Conservation (phyloP, 2,797 vertebrate genomes). For the Sus cebifrons region DNA sequence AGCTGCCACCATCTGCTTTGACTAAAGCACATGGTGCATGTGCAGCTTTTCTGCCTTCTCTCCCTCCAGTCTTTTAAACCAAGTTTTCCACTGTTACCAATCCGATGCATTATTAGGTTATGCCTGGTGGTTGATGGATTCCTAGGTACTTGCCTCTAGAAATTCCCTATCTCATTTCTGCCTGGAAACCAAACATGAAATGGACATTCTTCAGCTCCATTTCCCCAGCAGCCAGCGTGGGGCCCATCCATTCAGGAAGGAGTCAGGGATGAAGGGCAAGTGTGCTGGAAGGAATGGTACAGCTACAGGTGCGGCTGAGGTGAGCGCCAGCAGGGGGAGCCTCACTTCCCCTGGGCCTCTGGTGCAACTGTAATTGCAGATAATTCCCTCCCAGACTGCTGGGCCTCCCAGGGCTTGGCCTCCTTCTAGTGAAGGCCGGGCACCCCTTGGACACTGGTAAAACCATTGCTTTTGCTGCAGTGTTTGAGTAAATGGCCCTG, state of each 20-base stretch:
- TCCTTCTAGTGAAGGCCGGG: not conserved
- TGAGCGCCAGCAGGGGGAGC: not conserved
- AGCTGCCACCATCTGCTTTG: not conserved
- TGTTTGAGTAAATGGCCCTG: not conserved
- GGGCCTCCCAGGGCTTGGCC: not conserved
- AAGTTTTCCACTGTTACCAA: not conserved
- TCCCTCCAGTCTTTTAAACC: slow-evolving; percentile 28
- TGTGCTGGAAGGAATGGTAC: not conserved
- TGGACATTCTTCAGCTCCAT: not conserved
- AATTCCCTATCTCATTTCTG: not conserved
- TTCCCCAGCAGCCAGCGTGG: not conserved
- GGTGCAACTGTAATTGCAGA: slow-evolving; percentile 4
- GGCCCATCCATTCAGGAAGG: slow-evolving; percentile 60
- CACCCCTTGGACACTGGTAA: not conserved
- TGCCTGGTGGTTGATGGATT: not conserved
- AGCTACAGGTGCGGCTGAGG: slow-evolving; percentile 22
- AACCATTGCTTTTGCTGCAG: not conserved
- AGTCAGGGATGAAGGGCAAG: not conserved
- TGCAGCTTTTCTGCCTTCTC: not conserved
- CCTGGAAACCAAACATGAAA: not conserved
- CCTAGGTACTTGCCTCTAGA: not conserved
- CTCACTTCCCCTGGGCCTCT: slow-evolving; percentile 2
- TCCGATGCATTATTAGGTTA: slow-evolving; percentile 21
- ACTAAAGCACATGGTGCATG: accelerated
- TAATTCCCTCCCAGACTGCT: not conserved